These are phyloP conservation scores for Epizoanthus ramosus DNA, from an alignment of 92 coral and sea anemone species.

Conservation along the genomic window DNA sequence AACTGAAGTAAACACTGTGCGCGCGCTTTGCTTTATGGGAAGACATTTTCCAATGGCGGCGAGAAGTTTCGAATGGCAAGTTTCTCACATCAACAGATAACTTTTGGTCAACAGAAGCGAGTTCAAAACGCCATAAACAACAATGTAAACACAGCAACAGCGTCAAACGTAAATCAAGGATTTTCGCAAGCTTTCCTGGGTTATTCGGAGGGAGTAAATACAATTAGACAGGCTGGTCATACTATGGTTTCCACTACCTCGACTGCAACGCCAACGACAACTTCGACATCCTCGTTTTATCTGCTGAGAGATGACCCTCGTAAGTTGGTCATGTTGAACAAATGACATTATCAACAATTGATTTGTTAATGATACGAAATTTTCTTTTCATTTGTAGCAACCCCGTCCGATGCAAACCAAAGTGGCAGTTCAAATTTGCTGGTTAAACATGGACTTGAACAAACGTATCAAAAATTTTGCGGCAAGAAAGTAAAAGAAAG, in stretches of 20 bases:
- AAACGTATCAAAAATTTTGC: slow-evolving; percentile 91
- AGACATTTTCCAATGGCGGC: slow-evolving; percentile 61
- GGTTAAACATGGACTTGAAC: slow-evolving; percentile 91
- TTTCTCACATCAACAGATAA: slow-evolving; percentile 53
- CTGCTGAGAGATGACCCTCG: slow-evolving; percentile 79
- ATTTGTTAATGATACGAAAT: neutral
- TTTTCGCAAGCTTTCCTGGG: slow-evolving; percentile 48
- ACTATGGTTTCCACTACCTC: slow-evolving; percentile 92
- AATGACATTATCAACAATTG: neutral
- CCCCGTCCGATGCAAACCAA: slow-evolving; percentile 63
- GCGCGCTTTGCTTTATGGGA: slow-evolving; percentile 76
- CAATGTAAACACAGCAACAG: slow-evolving; percentile 52
- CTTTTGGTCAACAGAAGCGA: slow-evolving; percentile 27
- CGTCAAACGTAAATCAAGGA: slow-evolving; percentile 19
- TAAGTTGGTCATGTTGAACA: slow-evolving; percentile 41
- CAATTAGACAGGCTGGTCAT: slow-evolving; percentile 19
- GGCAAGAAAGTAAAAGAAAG: slow-evolving; percentile 95
- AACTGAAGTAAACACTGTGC: slow-evolving; percentile 24
- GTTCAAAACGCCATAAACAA: slow-evolving; percentile 31
- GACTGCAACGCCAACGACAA: slow-evolving; percentile 78
- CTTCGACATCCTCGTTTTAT: slow-evolving; percentile 75
- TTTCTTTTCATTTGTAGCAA: slow-evolving; percentile 51
- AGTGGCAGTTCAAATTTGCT: slow-evolving; percentile 81
- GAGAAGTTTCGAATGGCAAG: slow-evolving; percentile 62
- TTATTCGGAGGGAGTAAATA: slow-evolving; percentile 43